A percentile compares a stretch with the other conserved stretches of the same genome.
These are phyloP conservation scores for Gambusia holbrooki DNA, from an alignment of 2,113 vertebrate species.

Conservation along the genomic window DNA sequence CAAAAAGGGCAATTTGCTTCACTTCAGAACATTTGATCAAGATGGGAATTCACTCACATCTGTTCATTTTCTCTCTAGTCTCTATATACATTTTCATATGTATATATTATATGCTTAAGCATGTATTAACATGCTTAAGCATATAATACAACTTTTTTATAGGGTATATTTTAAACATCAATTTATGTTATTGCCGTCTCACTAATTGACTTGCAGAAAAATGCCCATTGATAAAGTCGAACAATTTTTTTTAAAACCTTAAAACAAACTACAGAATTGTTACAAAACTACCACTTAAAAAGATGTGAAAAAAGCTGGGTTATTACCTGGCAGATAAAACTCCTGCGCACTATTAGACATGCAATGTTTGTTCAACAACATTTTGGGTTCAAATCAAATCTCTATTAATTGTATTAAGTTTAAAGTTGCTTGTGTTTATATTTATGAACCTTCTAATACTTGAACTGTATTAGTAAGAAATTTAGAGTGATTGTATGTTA, in stretches of 20 bases:
- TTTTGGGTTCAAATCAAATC: too few species aligned
- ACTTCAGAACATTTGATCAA: constrained; percentile 28
- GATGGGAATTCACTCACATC: constrained; percentile 38
- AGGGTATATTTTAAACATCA: not conserved
- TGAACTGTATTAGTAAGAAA: too few species aligned
- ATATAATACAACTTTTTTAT: not conserved
- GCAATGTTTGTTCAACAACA: too few species aligned
- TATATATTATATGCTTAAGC: not conserved
- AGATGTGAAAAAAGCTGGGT: too few species aligned
- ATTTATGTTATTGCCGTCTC: not conserved
- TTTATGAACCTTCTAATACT: too few species aligned
- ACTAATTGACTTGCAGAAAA: not conserved
- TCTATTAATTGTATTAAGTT: too few species aligned
- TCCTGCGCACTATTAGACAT: too few species aligned
- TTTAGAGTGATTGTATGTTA: too few species aligned
- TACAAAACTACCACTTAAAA: too few species aligned
- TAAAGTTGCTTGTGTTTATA: too few species aligned
- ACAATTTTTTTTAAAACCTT: not conserved
- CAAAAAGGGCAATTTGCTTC: constrained; percentile 62
- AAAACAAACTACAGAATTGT: too few species aligned
- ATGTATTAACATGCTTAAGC: constrained; percentile 3
- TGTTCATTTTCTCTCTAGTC: constrained; percentile 35
- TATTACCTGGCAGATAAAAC: too few species aligned
- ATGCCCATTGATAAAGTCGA: not conserved
- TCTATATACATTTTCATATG: constrained; percentile 5